phyloP scores from a whole-genome alignment of 2,888 invertebrate genomes.

The Amaurobius ferox region DNA sequence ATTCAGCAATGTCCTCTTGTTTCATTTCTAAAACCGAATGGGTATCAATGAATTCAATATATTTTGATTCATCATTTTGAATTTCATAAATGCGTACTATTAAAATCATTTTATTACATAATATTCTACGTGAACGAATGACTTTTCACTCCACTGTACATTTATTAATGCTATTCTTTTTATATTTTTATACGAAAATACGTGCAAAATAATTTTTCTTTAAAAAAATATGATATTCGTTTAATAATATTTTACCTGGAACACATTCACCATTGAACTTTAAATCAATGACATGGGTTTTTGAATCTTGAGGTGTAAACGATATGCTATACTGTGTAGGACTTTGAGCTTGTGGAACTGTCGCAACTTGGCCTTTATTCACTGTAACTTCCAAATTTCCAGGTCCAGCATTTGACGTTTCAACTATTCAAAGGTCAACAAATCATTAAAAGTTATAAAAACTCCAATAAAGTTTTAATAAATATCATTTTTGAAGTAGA shows the following conservation, averaged over 20 bases:
- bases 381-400: conserved; percentile 99
- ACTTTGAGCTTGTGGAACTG: conserved; percentile 96
- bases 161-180: no score
- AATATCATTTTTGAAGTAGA: not conserved
- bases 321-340: conserved; percentile 97
- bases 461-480: not conserved
- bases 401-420: conserved; percentile 98
- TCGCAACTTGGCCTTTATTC: conserved; percentile 97
- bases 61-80: no score
- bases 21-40: no score
- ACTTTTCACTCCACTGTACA: no score
- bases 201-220: not conserved
- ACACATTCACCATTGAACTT: conserved; percentile 97
- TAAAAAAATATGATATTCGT: not conserved
- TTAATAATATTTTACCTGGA: conserved; percentile 82
- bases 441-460: not conserved
- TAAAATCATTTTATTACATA: no score
- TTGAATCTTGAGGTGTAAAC: conserved; percentile 94
- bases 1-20: no score
- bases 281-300: conserved; percentile 94
- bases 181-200: no score
- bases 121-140: no score
- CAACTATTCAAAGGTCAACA: conserved; percentile 82
- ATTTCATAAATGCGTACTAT: no score
- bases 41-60: no score